Base-by-base conservation (phyloP, 2,797 vertebrate genomes). In the Molothrus aeneus region DNA sequence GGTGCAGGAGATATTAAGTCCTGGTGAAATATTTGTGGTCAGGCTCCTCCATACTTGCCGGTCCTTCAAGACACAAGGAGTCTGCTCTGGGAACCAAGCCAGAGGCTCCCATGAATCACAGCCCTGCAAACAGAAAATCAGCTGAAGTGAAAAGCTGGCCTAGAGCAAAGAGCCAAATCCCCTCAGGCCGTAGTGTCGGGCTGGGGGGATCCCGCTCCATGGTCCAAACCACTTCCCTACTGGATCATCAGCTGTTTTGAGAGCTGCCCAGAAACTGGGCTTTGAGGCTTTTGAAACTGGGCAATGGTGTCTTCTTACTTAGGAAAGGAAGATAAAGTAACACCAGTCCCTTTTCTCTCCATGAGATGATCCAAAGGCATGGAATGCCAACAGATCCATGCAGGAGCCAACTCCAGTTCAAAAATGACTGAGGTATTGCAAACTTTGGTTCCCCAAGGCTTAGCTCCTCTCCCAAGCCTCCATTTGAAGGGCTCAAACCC, bases 1-100 rank as follows among this genome's bases (percentile, higher is more conserved):
- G 81, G 84, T 13, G 68, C 51, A 15, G 84, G 7, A 47, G 79
- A 56, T 70, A 47, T 42, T 68, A 74, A 2, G 45, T 91, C 61
- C 75, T 80, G 85, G 3, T 74, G 91, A 93, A 88, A 90, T 69
- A 45, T 65, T 85, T 91, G 89, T 34, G 79, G 75, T 11, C 47
- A 45, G 85, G 75, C 77, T 68, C 17, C 36, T 86, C 85, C 69
- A 6, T 6, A 12, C 85, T 80, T 34, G 65, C 81, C 0, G 0
- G 5, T 40, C 51, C 61, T 43, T 4, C 32, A 32, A 48, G 82
- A 75, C 21, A 19, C 1, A 38, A 28, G 3, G 88, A 77, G 51
- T 3, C 80, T 73, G 84, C 54, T 20, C 60, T 0, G 21, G 93
- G 87, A 84, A 77, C 34, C 24, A 4, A 38, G 80, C 92, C 86